Percentiles rank a stretch among this genome's conserved stretches.
These are phyloP conservation scores for Caretta caretta DNA, from an alignment of 2,113 vertebrate genomes.

Conservation along the genomic window DNA sequence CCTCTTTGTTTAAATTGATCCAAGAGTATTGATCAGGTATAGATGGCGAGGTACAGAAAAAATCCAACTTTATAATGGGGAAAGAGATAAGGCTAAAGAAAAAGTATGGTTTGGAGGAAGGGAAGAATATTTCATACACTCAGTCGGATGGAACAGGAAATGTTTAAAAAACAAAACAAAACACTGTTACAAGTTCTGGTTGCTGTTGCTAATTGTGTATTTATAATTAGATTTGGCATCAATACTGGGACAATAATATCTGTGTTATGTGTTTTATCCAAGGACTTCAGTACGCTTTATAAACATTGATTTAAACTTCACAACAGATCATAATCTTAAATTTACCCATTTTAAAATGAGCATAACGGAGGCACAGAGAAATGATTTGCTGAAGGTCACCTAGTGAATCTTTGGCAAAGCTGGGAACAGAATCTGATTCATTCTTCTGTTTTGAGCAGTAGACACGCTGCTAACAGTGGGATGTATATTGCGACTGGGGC, in stretches of 20 bases:
- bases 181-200: accelerated
- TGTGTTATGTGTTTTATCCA: not conserved
- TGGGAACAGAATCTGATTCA: not conserved
- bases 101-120: not conserved
- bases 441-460: not conserved
- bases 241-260: not conserved
- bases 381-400: not conserved
- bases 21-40: not conserved
- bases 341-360: not conserved
- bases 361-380: not conserved
- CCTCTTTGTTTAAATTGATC: accelerated
- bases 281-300: not conserved
- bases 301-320: not conserved
- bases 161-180: not conserved
- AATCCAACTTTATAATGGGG: not conserved
- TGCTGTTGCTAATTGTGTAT: not conserved
- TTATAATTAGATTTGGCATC: not conserved
- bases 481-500: not conserved
- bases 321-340: not conserved
- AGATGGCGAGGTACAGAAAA: not conserved
- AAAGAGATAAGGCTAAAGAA: accelerated
- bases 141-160: accelerated
- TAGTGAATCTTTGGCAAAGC: not conserved
- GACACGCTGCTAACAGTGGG: not conserved
- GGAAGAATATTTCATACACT: not conserved